These are phyloP conservation scores for Notarius lentiginosus DNA, from an alignment of 2,113 vertebrate genomes.

Conservation along the genomic window DNA sequence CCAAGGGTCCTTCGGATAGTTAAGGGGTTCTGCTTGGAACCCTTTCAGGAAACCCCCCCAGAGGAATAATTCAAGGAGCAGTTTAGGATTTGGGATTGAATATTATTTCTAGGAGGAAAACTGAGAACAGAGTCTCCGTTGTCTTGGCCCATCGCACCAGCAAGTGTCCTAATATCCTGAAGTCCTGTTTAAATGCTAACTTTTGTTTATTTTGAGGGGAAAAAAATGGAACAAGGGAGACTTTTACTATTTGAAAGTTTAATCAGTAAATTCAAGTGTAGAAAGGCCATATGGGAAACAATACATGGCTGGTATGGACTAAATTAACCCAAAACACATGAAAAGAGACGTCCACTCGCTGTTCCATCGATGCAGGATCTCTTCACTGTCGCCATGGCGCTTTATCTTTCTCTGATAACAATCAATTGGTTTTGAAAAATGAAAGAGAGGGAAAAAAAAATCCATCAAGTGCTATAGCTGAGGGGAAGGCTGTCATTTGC, in stretches of 20 bases:
- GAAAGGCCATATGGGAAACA: conserved; percentile 3
- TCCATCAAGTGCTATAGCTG: conserved; percentile 30
- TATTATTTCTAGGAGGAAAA: not conserved
- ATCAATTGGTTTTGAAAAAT: conserved; percentile 44
- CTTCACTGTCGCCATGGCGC: not conserved
- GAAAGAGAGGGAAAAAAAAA: conserved; percentile 18
- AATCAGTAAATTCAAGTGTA: not conserved
- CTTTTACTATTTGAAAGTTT: not conserved
- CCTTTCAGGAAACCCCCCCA: not conserved
- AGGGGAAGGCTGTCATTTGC: conserved; percentile 26
- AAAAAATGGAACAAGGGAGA: not conserved
- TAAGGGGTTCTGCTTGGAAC: not conserved
- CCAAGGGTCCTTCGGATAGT: not conserved
- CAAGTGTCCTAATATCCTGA: not conserved
- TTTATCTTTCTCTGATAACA: conserved; percentile 42
- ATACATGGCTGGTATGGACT: not conserved
- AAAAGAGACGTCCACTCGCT: conserved; percentile 19
- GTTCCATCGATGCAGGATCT: conserved; percentile 15
- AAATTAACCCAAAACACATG: conserved; percentile 23
- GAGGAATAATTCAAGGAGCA: not conserved
- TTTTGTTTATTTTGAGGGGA: not conserved
- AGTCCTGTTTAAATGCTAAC: conserved; percentile 28
- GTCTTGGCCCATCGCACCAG: not conserved
- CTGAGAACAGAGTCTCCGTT: not conserved
- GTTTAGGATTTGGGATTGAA: not conserved